Evolutionary conservation across 2,888 invertebrate genomes (phyloP).

Genomic region (Desoria tigrina): DNA sequence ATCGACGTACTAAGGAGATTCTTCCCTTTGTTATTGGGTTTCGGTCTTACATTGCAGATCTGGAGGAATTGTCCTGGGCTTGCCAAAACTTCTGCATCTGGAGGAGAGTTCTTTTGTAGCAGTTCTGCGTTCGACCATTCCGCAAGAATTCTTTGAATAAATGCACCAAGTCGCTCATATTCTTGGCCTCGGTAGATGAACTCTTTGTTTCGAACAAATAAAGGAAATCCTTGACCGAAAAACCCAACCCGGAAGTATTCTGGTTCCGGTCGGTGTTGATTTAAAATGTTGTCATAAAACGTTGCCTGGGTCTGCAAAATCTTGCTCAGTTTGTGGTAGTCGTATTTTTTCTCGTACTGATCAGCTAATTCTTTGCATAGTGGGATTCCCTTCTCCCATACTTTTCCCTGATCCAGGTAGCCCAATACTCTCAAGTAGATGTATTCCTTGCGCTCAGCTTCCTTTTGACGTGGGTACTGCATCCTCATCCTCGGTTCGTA

Average conservation of each 20-base stretch:
- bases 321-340: slow-evolving; percentile 83
- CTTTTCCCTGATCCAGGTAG: slow-evolving; percentile 92
- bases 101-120: slow-evolving; percentile 85
- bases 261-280: slow-evolving; percentile 83
- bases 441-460: slow-evolving; percentile 87
- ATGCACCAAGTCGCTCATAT: slow-evolving; percentile 91
- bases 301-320: slow-evolving; percentile 82
- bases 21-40: slow-evolving; percentile 64
- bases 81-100: slow-evolving; percentile 80
- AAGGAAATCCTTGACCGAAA: slow-evolving; percentile 87
- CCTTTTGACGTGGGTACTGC: slow-evolving; percentile 62
- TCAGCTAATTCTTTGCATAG: slow-evolving; percentile 84
- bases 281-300: slow-evolving; percentile 87
- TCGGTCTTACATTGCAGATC: slow-evolving; percentile 90
- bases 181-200: slow-evolving; percentile 94
- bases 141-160: slow-evolving; percentile 86
- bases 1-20: slow-evolving; percentile 56
- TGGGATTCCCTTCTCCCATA: slow-evolving; percentile 95
- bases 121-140: slow-evolving; percentile 95
- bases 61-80: slow-evolving; percentile 83
- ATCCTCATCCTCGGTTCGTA: slow-evolving; percentile 65
- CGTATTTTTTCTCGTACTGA: slow-evolving; percentile 83
- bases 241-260: slow-evolving; percentile 95
- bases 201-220: slow-evolving; percentile 94
- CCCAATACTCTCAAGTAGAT: slow-evolving; percentile 85